Evolutionary conservation across 2,888 invertebrate genomes (phyloP), one percentile per base, ranked within the genome.

Genomic region (Dynastes grantii): DNA sequence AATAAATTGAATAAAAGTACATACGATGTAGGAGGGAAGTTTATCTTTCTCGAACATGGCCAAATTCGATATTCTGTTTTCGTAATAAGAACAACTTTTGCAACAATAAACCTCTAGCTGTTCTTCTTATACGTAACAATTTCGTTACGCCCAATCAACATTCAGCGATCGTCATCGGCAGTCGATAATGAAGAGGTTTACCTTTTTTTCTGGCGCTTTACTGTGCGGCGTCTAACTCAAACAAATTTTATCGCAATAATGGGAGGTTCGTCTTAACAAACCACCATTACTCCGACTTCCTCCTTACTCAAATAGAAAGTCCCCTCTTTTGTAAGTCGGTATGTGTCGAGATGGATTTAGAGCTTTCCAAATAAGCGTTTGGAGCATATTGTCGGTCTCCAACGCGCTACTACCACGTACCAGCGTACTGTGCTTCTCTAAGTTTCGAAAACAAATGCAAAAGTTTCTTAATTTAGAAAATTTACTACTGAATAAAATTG

Each of bases 281-380:
- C 73, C 58, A 37, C 37, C 37, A 58, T 58, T 73, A 58, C 58
- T 40, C 73, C 58, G 58, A 73, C 73, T 61, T 73, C 73, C 73
- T 73, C 58, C 73, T 40, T 73, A 73, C 73, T 73, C 73, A 73
- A 73, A 73, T 73, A 73, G 58, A 58, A 73, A 73, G 73, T 73
- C 73, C 22, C 63, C 32, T 58, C 55, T 73, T 73, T 58, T 40
- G 73, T 73, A 58, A 73, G 73, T 73, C 40, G 73, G 27, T 55
- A 45, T 73, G 40, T 58, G 51, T 68, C 53, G 13, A 29, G 68
- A 51, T n/a, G 68, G 68, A 68, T 68, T 68, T 68, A 29, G 51
- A 68, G 68, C 29, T 68, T 27, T 27, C 37, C 71, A 71, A 71
- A 55, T 73, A 73, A 58, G 16, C 58, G 73, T 22, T 16, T 58